These are phyloP conservation scores for Leptinotarsa juncta DNA, from an alignment of 2,888 invertebrate species.

Conservation along the genomic window DNA sequence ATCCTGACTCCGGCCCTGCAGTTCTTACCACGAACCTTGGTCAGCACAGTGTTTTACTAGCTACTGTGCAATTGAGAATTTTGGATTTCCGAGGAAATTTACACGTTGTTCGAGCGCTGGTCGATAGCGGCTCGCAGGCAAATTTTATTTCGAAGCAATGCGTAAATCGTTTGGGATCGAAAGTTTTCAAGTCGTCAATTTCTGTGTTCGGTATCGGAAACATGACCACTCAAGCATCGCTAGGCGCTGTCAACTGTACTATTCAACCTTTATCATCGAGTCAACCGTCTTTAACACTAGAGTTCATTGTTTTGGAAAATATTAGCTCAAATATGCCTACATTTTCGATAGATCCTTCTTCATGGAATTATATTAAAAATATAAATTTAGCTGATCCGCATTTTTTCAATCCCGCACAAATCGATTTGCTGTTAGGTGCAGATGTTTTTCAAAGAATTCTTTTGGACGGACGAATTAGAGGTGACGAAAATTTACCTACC, in stretches of 20 bases:
- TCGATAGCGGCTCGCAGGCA: slow-evolving; percentile 12
- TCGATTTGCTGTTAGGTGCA: too few species aligned
- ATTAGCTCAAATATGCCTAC: slow-evolving; percentile 21
- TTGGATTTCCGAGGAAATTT: slow-evolving; percentile 13
- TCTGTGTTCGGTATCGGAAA: background rate
- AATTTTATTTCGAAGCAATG: slow-evolving; percentile 10
- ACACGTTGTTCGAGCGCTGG: slow-evolving; percentile 8
- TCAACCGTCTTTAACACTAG: slow-evolving; percentile 4
- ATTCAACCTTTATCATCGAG: background rate
- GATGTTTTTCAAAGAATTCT: slow-evolving; percentile 13
- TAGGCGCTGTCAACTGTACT: slow-evolving; percentile 16
- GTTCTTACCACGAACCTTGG: background rate
- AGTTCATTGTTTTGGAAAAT: slow-evolving; percentile 19
- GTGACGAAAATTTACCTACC: slow-evolving; percentile 9
- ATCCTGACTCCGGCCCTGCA: slow-evolving; percentile 14
- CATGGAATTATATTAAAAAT: slow-evolving; percentile 20
- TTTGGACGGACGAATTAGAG: slow-evolving; percentile 7
- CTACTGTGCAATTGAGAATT: slow-evolving; percentile 8
- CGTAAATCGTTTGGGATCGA: slow-evolving; percentile 1
- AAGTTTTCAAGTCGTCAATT: slow-evolving; percentile 21
- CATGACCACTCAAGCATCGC: slow-evolving; percentile 16
- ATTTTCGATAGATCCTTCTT: slow-evolving; percentile 13
- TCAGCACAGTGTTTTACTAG: slow-evolving; percentile 15
- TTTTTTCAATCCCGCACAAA: slow-evolving; percentile 12
- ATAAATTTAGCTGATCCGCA: slow-evolving; percentile 20